Percentiles rank a stretch among this genome's conserved stretches.
These are phyloP conservation scores for Cyprinodon diabolis DNA, from an alignment of 2,797 vertebrate species.

Conservation along the genomic window DNA sequence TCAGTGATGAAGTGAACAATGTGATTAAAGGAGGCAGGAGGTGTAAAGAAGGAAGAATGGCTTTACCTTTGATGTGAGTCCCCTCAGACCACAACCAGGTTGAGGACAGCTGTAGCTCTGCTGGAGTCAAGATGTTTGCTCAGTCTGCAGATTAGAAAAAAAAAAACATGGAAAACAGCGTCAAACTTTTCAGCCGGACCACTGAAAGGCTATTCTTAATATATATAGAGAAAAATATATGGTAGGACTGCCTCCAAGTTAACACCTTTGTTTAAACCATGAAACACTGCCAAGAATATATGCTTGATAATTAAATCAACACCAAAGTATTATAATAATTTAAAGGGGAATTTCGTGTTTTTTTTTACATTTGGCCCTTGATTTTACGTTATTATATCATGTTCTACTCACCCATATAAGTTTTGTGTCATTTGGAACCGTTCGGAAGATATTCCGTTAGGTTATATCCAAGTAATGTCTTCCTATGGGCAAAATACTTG, in stretches of 20 bases:
- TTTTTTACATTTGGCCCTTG: too few species aligned
- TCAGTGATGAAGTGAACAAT: constrained; percentile 64
- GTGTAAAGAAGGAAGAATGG: constrained; percentile 35
- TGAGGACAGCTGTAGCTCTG: constrained; percentile 50
- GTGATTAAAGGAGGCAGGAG: constrained; percentile 67
- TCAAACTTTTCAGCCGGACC: constrained; percentile 25
- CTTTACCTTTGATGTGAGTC: constrained; percentile 76
- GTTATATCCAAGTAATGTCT: too few species aligned
- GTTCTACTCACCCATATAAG: too few species aligned
- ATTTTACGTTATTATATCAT: too few species aligned
- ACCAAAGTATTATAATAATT: background rate
- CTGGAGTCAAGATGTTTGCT: constrained; percentile 58
- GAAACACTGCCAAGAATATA: too few species aligned
- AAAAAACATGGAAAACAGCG: constrained; percentile 6
- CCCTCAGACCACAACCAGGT: constrained; percentile 66
- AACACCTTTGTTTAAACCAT: background rate
- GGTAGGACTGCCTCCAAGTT: background rate
- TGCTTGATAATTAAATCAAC: background rate
- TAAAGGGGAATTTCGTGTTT: too few species aligned
- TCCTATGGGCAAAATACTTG: too few species aligned
- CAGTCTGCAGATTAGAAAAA: constrained; percentile 51
- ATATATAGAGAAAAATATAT: constrained; percentile 8
- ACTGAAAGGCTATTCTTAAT: constrained; percentile 25
- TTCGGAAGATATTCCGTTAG: too few species aligned
- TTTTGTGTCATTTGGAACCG: too few species aligned